Evolutionary conservation across 2,113 vertebrate genomes (phyloP).

Genomic region (Elephas maximus): DNA sequence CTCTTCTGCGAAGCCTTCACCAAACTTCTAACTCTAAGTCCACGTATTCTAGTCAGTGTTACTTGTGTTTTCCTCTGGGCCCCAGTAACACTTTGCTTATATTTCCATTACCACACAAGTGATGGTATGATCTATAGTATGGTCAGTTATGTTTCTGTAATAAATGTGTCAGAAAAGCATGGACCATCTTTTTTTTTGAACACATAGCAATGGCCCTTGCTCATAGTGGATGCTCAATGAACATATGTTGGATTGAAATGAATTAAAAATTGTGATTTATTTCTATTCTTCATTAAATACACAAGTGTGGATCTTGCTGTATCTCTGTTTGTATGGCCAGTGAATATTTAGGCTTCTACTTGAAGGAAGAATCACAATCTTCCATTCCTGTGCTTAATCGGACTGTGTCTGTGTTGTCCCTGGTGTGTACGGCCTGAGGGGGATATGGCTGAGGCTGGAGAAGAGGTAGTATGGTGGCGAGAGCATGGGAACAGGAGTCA

Average conservation of each 20-base stretch:
- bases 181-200: not conserved
- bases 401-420: not conserved
- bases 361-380: not conserved
- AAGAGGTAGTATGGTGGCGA: not conserved
- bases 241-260: not conserved
- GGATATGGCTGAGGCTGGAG: not conserved
- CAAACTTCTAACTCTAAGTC: not conserved
- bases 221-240: not conserved
- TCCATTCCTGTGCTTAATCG: not conserved
- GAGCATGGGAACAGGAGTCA: too few species aligned
- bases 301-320: not conserved
- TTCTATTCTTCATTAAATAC: not conserved
- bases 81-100: not conserved
- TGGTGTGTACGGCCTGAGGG: not conserved
- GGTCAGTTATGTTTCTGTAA: not conserved
- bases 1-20: not conserved
- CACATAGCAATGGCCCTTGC: not conserved
- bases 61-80: not conserved
- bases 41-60: not conserved
- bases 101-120: not conserved
- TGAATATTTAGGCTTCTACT: not conserved
- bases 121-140: not conserved
- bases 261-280: not conserved
- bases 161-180: not conserved
- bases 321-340: not conserved